These are phyloP conservation scores for Seriola aureovittata DNA, from an alignment of 2,113 vertebrate genomes.

Conservation along the genomic window DNA sequence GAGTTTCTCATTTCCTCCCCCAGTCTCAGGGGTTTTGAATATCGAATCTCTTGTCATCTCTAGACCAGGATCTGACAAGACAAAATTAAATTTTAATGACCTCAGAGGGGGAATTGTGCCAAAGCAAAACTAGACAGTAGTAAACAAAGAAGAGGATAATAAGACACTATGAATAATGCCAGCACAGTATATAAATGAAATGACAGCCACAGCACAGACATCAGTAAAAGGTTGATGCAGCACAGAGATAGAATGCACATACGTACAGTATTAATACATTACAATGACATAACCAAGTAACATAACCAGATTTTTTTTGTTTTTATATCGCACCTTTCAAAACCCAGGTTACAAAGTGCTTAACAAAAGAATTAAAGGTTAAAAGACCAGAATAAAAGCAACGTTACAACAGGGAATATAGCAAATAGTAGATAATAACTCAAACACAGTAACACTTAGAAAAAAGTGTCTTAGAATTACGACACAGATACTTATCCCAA, in stretches of 20 bases:
- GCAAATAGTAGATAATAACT: no score
- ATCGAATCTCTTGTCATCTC: conserved; percentile 1
- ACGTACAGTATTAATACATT: not conserved
- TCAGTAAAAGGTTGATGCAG: not conserved
- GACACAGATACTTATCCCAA: no score
- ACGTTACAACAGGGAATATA: no score
- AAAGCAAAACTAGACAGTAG: not conserved
- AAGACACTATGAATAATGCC: not conserved
- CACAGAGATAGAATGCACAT: not conserved
- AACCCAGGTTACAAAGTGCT: no score
- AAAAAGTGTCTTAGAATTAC: no score
- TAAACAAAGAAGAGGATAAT: not conserved
- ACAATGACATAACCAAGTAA: not conserved
- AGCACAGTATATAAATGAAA: not conserved
- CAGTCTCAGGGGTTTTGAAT: not conserved
- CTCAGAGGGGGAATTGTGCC: not conserved
- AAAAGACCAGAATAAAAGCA: no score
- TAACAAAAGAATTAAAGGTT: no score
- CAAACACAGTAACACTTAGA: no score
- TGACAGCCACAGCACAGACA: not conserved
- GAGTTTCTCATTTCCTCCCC: conserved; percentile 31
- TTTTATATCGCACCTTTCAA: no score
- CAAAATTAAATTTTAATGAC: conserved; percentile 16
- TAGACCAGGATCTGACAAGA: not conserved
- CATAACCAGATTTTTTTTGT: no score